phyloP scores from a whole-genome alignment of 2,888 invertebrate genomes.

The Cryptosula pallasiana region DNA sequence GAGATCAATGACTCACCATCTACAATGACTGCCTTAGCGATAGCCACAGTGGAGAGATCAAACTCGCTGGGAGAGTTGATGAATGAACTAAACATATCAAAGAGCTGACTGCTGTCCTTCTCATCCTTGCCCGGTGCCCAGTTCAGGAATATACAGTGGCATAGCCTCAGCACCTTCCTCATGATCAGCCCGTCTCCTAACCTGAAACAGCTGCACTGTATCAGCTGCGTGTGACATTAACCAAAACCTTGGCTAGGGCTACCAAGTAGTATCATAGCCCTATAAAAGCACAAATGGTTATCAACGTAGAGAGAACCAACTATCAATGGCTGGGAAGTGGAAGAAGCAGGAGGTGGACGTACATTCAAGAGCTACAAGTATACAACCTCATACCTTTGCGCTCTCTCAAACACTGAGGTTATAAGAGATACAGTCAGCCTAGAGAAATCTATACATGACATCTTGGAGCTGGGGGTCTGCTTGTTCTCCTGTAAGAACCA shows the following conservation, averaged over 20 bases:
- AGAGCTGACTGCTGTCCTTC: neutral
- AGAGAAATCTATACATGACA: constrained; percentile 8
- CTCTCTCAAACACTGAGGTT: neutral
- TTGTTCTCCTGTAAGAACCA: neutral
- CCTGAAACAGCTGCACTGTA: too few relatives aligned
- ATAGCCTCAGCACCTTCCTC: constrained; percentile 15
- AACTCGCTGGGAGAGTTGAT: constrained; percentile 27
- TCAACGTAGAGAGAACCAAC: too few relatives aligned
- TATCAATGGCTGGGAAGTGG: too few relatives aligned
- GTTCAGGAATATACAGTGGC: constrained; percentile 18
- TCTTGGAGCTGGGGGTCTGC: neutral
- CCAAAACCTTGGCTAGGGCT: too few relatives aligned
- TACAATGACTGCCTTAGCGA: constrained; percentile 1
- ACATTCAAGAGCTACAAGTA: too few relatives aligned
- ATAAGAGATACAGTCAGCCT: constrained; percentile 10
- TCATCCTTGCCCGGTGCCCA: constrained; percentile 19
- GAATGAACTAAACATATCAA: constrained; percentile 3
- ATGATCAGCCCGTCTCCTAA: neutral
- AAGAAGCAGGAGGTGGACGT: too few relatives aligned
- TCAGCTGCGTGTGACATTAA: too few relatives aligned
- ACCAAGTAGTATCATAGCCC: too few relatives aligned
- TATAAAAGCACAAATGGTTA: too few relatives aligned
- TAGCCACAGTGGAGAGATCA: neutral
- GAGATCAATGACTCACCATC: too few relatives aligned
- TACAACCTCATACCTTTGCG: neutral